phyloP scores from a whole-genome alignment of 2,797 vertebrate genomes.

The Chloroceryle inda region DNA sequence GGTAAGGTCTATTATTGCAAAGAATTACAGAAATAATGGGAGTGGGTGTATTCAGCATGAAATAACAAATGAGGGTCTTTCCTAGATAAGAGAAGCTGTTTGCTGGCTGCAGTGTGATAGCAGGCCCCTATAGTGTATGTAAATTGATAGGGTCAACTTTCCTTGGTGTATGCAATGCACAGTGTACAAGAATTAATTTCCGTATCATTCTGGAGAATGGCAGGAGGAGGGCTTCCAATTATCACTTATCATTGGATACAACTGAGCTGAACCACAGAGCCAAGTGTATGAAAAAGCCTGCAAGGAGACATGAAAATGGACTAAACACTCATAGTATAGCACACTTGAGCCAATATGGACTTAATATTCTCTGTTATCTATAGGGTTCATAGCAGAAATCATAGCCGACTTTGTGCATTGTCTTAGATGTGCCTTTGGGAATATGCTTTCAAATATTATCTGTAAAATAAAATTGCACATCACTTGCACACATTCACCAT shows the following conservation, averaged over 20 bases:
- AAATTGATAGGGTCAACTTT: constrained; percentile 85
- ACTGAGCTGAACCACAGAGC: background rate
- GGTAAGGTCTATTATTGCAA: constrained; percentile 82
- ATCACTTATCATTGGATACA: constrained; percentile 56
- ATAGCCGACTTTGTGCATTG: background rate
- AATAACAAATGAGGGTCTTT: constrained; percentile 90
- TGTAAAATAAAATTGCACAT: background rate
- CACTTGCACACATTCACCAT: background rate
- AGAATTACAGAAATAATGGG: constrained; percentile 84
- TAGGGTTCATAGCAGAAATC: background rate
- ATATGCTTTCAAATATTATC: background rate
- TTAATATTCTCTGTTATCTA: background rate
- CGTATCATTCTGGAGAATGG: constrained; percentile 63
- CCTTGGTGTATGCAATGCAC: constrained; percentile 49
- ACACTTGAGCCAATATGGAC: background rate
- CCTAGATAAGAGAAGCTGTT: constrained; percentile 87
- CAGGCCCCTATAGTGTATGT: constrained; percentile 79
- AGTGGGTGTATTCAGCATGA: constrained; percentile 85
- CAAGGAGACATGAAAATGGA: background rate
- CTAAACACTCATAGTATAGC: background rate
- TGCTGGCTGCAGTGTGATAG: constrained; percentile 82
- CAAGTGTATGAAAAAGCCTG: background rate
- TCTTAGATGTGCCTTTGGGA: background rate
- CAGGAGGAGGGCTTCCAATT: constrained; percentile 69
- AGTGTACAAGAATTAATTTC: constrained; percentile 84